Conservation (phyloP, 2,113 vertebrate species). For the Pseudorasbora parva region DNA sequence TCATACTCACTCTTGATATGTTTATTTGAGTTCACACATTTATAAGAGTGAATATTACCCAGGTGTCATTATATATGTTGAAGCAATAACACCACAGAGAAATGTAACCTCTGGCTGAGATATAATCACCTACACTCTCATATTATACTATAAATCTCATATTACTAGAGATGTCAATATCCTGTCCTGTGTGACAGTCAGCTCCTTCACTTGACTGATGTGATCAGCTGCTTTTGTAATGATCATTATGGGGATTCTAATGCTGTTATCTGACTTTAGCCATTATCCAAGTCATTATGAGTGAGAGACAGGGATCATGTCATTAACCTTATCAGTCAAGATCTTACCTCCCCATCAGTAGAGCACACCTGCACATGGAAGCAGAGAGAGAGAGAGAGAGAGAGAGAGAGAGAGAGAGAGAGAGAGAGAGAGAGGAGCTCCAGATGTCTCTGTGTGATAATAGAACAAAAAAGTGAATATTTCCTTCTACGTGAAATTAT, state of each 20-base stretch:
- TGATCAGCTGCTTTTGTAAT: constrained; percentile 25
- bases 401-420: too few relatives aligned
- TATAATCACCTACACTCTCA: constrained; percentile 12
- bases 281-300: constrained; percentile 32
- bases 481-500: constrained; percentile 44
- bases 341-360: constrained; percentile 16
- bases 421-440: constrained; percentile 9
- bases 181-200: constrained; percentile 5
- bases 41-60: background rate
- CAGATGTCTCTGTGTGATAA: constrained; percentile 38
- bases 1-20: background rate
- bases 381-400: constrained; percentile 13
- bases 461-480: constrained; percentile 44
- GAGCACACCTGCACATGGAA: constrained; percentile 8
- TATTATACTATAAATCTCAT: constrained; percentile 9
- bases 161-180: constrained; percentile 26
- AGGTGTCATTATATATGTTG: background rate
- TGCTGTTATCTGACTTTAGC: constrained; percentile 37
- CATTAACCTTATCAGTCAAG: constrained; percentile 34
- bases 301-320: constrained; percentile 19
- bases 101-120: constrained; percentile 11
- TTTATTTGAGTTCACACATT: background rate
- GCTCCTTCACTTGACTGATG: constrained; percentile 24
- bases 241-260: constrained; percentile 19
- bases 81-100: background rate